These are phyloP conservation scores for Aspidiotus destructor DNA, from an alignment of 2,888 invertebrate species.

Conservation along the genomic window DNA sequence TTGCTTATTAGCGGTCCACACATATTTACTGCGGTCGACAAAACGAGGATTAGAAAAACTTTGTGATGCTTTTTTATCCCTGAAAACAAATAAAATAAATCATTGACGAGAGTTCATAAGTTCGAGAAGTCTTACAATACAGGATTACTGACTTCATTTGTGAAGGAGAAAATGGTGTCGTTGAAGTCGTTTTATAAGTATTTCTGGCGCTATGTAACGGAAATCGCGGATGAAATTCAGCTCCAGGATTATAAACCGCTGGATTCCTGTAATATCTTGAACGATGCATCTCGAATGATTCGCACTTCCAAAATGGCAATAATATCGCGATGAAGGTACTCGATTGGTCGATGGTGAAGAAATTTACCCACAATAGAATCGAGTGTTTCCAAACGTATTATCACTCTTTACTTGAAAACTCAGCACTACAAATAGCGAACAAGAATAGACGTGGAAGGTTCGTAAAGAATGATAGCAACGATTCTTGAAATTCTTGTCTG, in stretches of 20 bases:
- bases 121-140: neutral
- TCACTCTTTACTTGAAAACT: too few species aligned
- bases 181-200: slow-evolving; percentile 19
- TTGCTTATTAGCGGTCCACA: slow-evolving; percentile 29
- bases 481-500: too few species aligned
- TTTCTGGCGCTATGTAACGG: slow-evolving; percentile 9
- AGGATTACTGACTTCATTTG: slow-evolving; percentile 8
- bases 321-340: too few species aligned
- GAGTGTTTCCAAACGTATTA: too few species aligned
- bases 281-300: slow-evolving; percentile 12
- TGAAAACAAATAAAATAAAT: neutral
- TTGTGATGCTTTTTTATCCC: neutral
- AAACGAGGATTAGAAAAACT: slow-evolving; percentile 9
- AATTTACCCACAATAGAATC: too few species aligned
- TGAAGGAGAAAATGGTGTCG: slow-evolving; percentile 18
- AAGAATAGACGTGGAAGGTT: too few species aligned
- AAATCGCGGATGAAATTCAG: slow-evolving; percentile 11
- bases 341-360: too few species aligned
- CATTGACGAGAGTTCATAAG: neutral
- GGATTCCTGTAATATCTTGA: slow-evolving; percentile 25
- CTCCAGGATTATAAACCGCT: slow-evolving; percentile 15
- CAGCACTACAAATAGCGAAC: too few species aligned
- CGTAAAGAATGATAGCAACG: too few species aligned
- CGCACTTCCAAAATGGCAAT: neutral
- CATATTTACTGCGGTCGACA: slow-evolving; percentile 25